These are phyloP conservation scores for Rhinogobius similis DNA, from an alignment of 2,113 vertebrate genomes.

Conservation along the genomic window DNA sequence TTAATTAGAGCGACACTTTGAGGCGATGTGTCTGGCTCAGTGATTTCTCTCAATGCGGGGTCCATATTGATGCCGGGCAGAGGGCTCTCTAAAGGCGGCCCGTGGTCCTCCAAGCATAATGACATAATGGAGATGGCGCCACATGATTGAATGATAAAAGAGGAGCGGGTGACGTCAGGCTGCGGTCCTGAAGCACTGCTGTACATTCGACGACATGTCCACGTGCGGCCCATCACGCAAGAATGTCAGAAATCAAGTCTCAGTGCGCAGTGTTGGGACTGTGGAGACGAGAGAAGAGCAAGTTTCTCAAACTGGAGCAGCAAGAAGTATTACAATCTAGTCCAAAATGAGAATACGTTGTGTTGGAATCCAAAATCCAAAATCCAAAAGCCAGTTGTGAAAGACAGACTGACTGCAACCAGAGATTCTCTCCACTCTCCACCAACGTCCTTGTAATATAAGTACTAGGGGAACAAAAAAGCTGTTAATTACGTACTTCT, in stretches of 20 bases:
- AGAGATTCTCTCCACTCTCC: too few relatives aligned
- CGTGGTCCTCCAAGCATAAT: conserved; percentile 32
- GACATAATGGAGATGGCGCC: conserved; percentile 26
- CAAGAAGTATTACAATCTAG: background rate
- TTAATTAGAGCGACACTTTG: conserved; percentile 55
- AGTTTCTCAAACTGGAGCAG: background rate
- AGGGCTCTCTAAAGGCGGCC: conserved; percentile 37
- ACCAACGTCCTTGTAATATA: too few relatives aligned
- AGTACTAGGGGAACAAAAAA: background rate
- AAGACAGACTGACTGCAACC: too few relatives aligned
- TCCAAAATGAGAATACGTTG: too few relatives aligned
- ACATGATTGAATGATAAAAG: conserved; percentile 40
- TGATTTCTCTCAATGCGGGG: conserved; percentile 43
- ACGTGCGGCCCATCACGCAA: background rate
- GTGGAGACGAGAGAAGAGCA: background rate
- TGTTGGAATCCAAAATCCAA: too few relatives aligned
- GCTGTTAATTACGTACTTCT: background rate
- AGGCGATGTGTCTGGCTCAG: conserved; percentile 41
- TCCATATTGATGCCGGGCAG: conserved; percentile 37
- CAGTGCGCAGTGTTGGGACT: background rate
- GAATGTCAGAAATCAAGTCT: background rate
- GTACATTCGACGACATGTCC: background rate
- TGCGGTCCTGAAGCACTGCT: background rate
- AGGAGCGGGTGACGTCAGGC: conserved; percentile 10
- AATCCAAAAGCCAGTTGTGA: too few relatives aligned